Evolutionary conservation across 2,797 vertebrate species (phyloP).

Genomic region (Girardinus metallicus): DNA sequence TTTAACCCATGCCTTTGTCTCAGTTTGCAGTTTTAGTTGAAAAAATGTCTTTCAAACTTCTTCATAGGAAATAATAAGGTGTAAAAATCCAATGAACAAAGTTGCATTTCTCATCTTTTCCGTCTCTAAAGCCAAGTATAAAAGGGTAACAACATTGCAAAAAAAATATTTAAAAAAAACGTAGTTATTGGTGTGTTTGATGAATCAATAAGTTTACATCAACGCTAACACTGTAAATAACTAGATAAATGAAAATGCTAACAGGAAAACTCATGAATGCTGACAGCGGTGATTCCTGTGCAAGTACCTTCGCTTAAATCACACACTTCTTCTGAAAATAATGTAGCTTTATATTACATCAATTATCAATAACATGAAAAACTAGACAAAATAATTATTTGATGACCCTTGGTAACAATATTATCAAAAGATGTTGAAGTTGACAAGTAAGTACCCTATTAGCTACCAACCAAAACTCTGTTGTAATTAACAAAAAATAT

Average conservation of each 20-base stretch:
- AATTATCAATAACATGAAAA: too few species aligned
- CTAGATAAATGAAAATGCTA: neutral
- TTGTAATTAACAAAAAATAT: neutral
- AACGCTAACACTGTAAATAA: neutral
- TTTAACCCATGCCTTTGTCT: conserved; percentile 1
- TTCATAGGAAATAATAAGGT: neutral
- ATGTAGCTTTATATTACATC: neutral
- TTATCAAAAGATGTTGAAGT: neutral
- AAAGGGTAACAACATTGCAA: neutral
- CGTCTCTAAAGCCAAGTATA: neutral
- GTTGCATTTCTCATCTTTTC: neutral
- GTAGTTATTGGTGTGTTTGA: neutral
- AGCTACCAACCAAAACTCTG: neutral
- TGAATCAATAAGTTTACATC: neutral
- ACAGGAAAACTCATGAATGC: neutral
- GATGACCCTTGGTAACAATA: neutral
- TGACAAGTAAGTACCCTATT: neutral
- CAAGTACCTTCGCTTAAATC: neutral
- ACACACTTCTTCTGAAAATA: neutral
- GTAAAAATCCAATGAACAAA: neutral
- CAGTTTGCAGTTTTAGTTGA: conserved; percentile 1
- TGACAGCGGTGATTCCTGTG: neutral
- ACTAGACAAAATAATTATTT: too few species aligned
- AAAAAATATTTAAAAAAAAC: neutral
- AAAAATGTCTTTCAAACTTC: neutral